These are phyloP conservation scores for Loripinus fragilis DNA, from an alignment of 2,888 invertebrate genomes.

Conservation along the genomic window DNA sequence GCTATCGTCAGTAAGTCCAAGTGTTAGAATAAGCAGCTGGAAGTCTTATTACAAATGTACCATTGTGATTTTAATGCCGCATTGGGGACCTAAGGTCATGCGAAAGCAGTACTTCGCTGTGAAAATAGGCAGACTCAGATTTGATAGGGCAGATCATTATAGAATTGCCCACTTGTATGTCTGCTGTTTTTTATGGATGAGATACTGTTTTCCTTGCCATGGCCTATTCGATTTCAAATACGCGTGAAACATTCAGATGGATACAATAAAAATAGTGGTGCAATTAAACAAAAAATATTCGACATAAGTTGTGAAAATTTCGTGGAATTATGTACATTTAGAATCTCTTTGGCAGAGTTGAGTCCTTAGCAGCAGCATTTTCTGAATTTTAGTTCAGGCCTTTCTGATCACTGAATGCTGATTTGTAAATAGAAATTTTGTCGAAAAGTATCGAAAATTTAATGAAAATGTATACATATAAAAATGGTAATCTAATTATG, in stretches of 20 bases:
- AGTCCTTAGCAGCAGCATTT: conserved; percentile 56
- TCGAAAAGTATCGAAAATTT: conserved; percentile 58
- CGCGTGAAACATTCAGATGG: conserved; percentile 45
- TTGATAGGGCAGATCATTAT: too few species aligned
- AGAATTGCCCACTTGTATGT: too few species aligned
- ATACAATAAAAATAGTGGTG: conserved; percentile 25
- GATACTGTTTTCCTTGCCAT: too few species aligned
- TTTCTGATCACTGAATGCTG: conserved; percentile 45
- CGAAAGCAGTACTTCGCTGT: neutral
- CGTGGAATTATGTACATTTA: conserved; percentile 43
- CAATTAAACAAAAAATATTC: conserved; percentile 17
- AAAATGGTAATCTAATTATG: conserved; percentile 29
- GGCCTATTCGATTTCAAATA: conserved; percentile 19
- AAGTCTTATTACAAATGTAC: neutral
- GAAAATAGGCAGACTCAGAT: too few species aligned
- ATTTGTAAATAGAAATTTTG: conserved; percentile 64
- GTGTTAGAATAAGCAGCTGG: conserved; percentile 12
- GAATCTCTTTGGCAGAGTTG: conserved; percentile 53
- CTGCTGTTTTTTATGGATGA: too few species aligned
- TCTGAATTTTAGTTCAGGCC: conserved; percentile 23
- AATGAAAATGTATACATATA: conserved; percentile 35
- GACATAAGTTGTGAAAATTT: conserved; percentile 38
- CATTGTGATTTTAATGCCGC: conserved; percentile 38
- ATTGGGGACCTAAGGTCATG: conserved; percentile 50
- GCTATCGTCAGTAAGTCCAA: conserved; percentile 33